These are phyloP conservation scores for Drosophila guanche DNA, from an alignment of 1,140 invertebrate species.

Conservation along the genomic window DNA sequence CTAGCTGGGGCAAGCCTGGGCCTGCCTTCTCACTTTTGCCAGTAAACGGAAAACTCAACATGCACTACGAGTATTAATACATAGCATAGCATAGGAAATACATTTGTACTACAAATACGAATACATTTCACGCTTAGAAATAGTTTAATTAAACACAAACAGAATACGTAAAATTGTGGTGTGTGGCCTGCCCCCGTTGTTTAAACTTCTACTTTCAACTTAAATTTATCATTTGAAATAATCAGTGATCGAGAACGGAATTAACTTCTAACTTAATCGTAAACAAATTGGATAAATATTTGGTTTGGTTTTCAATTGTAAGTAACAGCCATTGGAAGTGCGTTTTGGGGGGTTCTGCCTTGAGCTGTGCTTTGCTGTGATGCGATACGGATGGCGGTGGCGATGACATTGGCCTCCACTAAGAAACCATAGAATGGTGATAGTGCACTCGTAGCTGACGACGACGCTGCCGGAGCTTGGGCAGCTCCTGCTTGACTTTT, in stretches of 20 bases:
- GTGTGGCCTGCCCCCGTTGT: conserved; percentile 19
- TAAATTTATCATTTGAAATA: conserved; percentile 52
- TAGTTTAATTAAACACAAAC: conserved; percentile 68
- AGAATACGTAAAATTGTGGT: conserved; percentile 60
- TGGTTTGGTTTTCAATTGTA: conserved; percentile 78
- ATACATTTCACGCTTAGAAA: conserved; percentile 50
- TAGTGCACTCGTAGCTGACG: conserved; percentile 69
- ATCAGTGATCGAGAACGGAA: conserved; percentile 54
- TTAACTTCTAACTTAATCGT: conserved; percentile 79
- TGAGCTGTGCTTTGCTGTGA: conserved; percentile 15
- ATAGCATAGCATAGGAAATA: conserved; percentile 46
- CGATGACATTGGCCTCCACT: conserved; percentile 50
- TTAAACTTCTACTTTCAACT: conserved; percentile 53
- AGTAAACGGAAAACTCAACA: conserved; percentile 52
- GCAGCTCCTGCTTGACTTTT: conserved; percentile 16
- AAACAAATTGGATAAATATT: conserved; percentile 75
- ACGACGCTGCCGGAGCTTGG: conserved; percentile 29
- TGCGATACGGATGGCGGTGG: conserved; percentile 24
- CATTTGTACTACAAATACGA: conserved; percentile 52
- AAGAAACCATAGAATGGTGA: conserved; percentile 74
- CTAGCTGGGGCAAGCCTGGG: conserved; percentile 18
- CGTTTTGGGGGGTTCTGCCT: conserved; percentile 34
- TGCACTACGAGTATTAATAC: conserved; percentile 24
- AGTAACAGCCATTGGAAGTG: conserved; percentile 78
- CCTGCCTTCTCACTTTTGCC: conserved; percentile 22